Percentiles rank a stretch among this genome's conserved stretches.
phyloP scores from a whole-genome alignment of 1,140 invertebrate species.

The Streblospio benedicti region DNA sequence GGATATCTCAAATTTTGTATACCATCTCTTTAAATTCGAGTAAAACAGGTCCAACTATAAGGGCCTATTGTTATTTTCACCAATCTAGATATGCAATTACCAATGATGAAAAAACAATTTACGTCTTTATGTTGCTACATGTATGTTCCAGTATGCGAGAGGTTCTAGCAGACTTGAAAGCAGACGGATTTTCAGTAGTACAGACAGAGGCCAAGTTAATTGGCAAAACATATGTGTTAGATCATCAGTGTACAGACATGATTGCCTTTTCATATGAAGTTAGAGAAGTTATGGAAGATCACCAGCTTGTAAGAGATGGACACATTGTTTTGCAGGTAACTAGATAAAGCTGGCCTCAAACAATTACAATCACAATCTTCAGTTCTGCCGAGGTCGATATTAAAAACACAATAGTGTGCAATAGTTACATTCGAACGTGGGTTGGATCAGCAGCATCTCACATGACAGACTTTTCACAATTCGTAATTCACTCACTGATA shows the following conservation, averaged over 20 bases:
- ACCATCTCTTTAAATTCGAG: too few species aligned
- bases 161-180: slow-evolving; percentile 27
- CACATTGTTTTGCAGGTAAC: slow-evolving; percentile 30
- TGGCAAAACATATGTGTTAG: slow-evolving; percentile 25
- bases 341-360: background rate
- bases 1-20: too few species aligned
- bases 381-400: background rate
- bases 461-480: too few species aligned
- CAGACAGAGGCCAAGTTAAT: slow-evolving; percentile 11
- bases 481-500: too few species aligned
- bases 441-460: too few species aligned
- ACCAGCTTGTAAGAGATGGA: slow-evolving; percentile 21
- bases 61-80: too few species aligned
- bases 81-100: too few species aligned
- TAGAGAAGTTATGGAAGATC: slow-evolving; percentile 17
- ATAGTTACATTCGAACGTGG: background rate
- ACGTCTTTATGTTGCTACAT: too few species aligned
- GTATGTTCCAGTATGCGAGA: slow-evolving; percentile 26
- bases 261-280: slow-evolving; percentile 29
- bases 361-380: background rate
- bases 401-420: too few species aligned
- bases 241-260: slow-evolving; percentile 32
- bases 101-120: too few species aligned
- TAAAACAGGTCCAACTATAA: too few species aligned
- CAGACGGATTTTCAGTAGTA: slow-evolving; percentile 23